Base-by-base conservation (phyloP, 1,140 invertebrate species). In the Drosophila pandora region DNA sequence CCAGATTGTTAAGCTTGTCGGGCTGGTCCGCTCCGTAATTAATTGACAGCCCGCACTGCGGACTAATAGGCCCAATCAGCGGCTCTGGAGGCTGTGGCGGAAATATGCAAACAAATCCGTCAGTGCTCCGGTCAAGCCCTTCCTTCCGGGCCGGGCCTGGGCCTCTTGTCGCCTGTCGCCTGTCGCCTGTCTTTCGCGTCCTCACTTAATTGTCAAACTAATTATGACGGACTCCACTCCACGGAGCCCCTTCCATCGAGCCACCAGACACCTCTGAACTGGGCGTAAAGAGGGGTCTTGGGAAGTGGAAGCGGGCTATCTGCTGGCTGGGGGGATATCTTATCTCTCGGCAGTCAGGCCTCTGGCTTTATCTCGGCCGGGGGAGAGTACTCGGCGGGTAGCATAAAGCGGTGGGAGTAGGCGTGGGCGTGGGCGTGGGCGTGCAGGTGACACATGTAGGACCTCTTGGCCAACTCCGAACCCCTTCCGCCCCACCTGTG, bases 121-220 rank as follows among this genome's bases (percentile, higher is more conserved):
- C 10, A 10, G 3, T 28, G 7, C 25, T 28, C 25, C 25, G 25
- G 25, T 25, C 25, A 0, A 25, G 32, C 39, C 13, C 41, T 12
- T 43, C 17, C 6, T 39, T 39, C 12, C 37, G 32, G 32, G 2
- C 32, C 32, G 3, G 32, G 32, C 1, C 23, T 3, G 23, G 2
- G 23, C 23, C 23, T 25, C 25, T 6, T 25, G 25, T 17, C 17
- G 17, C 25, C 25, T 25, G 25, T 17, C 17, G 17, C 25, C 25
- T 25, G 25, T 25, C 25, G 0, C 3, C 25, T 25, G 25, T 25
- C 25, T 25, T 25, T 3, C 12, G 17, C 12, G 39, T 9, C 21
- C 7, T 10, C 21, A 21, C 30, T 21, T 13, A 28, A 28, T 61
- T 62, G 79, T 69, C 79, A 60, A 68, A 82, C 79, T 78, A 82